Conservation (phyloP, 2,888 invertebrate genomes). For the Aromia moschata region DNA sequence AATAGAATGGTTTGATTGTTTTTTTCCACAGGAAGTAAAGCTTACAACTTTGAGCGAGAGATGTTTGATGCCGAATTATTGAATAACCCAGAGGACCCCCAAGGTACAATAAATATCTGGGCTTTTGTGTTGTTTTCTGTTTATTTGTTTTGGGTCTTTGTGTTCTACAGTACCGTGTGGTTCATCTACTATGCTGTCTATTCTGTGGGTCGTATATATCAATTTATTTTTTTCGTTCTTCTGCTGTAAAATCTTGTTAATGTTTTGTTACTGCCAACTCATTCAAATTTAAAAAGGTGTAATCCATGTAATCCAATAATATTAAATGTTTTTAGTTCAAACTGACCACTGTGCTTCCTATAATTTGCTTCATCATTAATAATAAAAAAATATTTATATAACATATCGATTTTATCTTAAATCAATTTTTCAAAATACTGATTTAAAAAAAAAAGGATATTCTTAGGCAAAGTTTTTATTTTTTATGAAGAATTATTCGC, state of each 20-base stretch:
- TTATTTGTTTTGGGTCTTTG: conserved; percentile 19
- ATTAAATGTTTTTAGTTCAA: too few species aligned
- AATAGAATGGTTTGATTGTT: conserved; percentile 25
- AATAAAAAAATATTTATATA: too few species aligned
- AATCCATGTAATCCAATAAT: too few species aligned
- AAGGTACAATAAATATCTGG: conserved; percentile 37
- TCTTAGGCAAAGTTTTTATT: too few species aligned
- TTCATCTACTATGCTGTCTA: background rate
- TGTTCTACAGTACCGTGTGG: conserved; percentile 27
- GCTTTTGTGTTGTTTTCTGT: conserved; percentile 26
- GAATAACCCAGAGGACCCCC: conserved; percentile 34
- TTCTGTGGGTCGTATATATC: background rate
- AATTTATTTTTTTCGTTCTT: background rate
- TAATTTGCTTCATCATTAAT: too few species aligned
- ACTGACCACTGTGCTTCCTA: too few species aligned
- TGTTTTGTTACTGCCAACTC: too few species aligned
- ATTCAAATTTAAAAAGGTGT: too few species aligned
- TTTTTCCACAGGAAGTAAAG: conserved; percentile 32
- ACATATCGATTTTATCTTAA: too few species aligned
- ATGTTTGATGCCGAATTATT: conserved; percentile 36
- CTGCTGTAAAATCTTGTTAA: background rate
- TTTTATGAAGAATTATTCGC: too few species aligned
- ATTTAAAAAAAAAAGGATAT: too few species aligned
- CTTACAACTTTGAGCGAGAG: conserved; percentile 35
- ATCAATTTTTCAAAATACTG: too few species aligned